Evolutionary conservation across 2,113 vertebrate species (phyloP).

Genomic region (Ochotona curzoniae): DNA sequence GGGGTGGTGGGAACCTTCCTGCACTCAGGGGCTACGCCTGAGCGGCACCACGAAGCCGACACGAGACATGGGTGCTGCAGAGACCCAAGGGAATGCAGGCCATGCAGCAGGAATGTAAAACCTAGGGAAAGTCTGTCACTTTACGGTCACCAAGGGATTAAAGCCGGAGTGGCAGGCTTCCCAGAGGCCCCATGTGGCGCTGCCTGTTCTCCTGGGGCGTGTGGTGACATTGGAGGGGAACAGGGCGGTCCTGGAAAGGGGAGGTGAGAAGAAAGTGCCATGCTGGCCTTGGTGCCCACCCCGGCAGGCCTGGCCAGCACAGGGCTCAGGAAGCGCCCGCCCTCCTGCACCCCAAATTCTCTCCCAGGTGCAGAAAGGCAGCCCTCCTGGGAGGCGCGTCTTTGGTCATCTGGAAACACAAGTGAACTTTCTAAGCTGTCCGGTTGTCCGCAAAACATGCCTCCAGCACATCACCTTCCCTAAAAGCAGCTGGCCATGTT

Average conservation of each 20-base stretch:
- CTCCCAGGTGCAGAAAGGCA: rapidly evolving
- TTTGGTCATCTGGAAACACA: neutral
- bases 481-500: neutral
- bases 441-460: neutral
- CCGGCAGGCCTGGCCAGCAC: neutral
- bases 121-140: neutral
- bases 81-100: neutral
- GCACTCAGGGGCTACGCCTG: rapidly evolving
- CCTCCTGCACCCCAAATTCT: no score
- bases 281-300: rapidly evolving
- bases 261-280: neutral
- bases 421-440: neutral
- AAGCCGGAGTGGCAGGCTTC: neutral
- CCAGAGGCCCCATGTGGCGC: no score
- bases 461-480: rapidly evolving
- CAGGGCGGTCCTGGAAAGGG: neutral
- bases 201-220: neutral
- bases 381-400: neutral
- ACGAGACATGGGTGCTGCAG: no score
- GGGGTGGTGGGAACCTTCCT: neutral
- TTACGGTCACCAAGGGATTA: neutral
- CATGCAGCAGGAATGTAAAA: neutral
- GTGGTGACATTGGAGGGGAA: no score
- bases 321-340: no score
- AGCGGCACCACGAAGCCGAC: neutral